Evolutionary conservation across 2,888 invertebrate species (phyloP).

Genomic region (Patella caerulea): DNA sequence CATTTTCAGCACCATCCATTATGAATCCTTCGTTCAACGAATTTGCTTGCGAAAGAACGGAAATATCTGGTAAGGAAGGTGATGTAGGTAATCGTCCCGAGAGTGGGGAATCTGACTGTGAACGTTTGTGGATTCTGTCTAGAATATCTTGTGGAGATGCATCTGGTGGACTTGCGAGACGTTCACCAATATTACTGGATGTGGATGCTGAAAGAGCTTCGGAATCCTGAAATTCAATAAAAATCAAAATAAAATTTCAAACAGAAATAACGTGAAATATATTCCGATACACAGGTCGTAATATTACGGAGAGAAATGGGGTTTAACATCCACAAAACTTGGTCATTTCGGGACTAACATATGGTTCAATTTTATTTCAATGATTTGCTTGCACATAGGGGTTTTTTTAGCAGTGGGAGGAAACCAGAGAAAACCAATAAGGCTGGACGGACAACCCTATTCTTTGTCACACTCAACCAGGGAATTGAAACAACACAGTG

Average conservation of each 20-base stretch:
- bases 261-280: background rate
- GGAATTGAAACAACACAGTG: no score
- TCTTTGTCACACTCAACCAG: no score
- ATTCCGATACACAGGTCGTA: background rate
- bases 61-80: slow-evolving; percentile 21
- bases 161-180: slow-evolving; percentile 46
- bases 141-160: slow-evolving; percentile 15
- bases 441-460: no score
- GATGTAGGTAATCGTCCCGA: slow-evolving; percentile 20
- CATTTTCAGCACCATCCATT: slow-evolving; percentile 11
- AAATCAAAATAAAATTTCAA: no score
- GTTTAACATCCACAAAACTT: no score
- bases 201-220: background rate
- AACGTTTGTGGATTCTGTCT: slow-evolving; percentile 15
- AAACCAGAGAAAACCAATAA: no score
- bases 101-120: slow-evolving; percentile 19
- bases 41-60: slow-evolving; percentile 24
- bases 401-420: no score
- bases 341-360: no score
- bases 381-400: no score
- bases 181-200: slow-evolving; percentile 42
- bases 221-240: background rate
- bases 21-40: slow-evolving; percentile 58
- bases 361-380: no score
- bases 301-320: no score